phyloP scores from a whole-genome alignment of 2,888 invertebrate genomes.

The Colletes collaris region DNA sequence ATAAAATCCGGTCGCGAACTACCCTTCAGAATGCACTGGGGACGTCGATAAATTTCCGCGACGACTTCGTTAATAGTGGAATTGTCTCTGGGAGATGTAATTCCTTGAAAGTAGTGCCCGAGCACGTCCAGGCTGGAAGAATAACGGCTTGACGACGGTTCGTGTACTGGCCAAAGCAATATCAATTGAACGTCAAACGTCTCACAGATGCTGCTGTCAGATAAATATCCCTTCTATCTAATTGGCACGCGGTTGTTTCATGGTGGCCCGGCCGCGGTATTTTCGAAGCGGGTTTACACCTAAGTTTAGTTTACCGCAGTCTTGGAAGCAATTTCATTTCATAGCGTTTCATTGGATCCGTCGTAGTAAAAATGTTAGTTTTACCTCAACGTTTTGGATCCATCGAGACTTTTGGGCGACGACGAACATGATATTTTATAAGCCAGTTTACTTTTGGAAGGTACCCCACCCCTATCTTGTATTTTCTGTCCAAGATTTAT shows the following conservation, averaged over 20 bases:
- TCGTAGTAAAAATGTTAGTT: background rate
- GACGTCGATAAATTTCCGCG: conserved; percentile 30
- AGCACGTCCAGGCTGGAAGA: conserved; percentile 27
- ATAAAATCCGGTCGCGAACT: conserved; percentile 20
- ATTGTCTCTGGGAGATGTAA: conserved; percentile 31
- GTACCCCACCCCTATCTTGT: too few species aligned
- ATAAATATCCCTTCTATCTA: conserved; percentile 66
- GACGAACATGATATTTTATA: too few species aligned
- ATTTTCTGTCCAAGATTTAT: too few species aligned
- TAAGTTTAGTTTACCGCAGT: conserved; percentile 61
- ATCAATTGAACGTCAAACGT: conserved; percentile 53
- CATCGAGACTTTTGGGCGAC: background rate
- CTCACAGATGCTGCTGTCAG: conserved; percentile 52
- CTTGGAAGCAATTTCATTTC: conserved; percentile 12
- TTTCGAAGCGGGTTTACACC: conserved; percentile 63
- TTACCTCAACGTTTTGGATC: background rate
- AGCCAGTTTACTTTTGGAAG: too few species aligned
- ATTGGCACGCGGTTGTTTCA: conserved; percentile 74
- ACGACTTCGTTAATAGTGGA: conserved; percentile 35
- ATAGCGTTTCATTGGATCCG: background rate
- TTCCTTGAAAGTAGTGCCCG: conserved; percentile 31
- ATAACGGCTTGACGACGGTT: conserved; percentile 35
- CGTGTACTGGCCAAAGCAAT: conserved; percentile 25
- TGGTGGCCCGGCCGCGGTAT: conserved; percentile 54
- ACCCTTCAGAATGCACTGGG: background rate